phyloP scores from a whole-genome alignment of 2,113 vertebrate genomes.

The Egretta garzetta region DNA sequence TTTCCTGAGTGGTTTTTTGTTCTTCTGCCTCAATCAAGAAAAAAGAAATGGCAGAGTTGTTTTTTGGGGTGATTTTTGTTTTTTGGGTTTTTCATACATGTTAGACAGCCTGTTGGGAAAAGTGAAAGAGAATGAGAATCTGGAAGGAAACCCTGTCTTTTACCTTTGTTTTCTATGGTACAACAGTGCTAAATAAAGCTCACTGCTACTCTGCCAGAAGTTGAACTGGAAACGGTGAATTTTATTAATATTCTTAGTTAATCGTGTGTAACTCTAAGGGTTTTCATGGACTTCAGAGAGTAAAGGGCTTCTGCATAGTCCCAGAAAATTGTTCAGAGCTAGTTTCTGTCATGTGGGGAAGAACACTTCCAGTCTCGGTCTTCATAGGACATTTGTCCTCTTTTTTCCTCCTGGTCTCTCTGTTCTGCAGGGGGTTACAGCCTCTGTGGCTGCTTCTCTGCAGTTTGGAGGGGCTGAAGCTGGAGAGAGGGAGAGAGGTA shows the following conservation, averaged over 20 bases:
- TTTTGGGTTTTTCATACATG: neutral
- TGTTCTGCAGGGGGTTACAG: neutral
- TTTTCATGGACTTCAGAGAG: neutral
- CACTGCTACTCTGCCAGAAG: neutral
- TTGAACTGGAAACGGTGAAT: neutral
- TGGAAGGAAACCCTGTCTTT: neutral
- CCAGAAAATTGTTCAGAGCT: neutral
- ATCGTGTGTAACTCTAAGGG: neutral
- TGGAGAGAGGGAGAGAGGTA: neutral
- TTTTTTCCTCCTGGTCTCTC: neutral
- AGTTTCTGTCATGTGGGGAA: neutral
- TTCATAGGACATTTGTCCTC: neutral
- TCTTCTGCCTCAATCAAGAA: neutral
- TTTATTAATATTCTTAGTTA: neutral
- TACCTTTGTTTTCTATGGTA: neutral
- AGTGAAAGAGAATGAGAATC: neutral
- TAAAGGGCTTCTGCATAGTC: accelerated
- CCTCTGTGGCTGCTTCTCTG: neutral
- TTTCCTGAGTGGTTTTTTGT: neutral
- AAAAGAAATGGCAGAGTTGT: neutral
- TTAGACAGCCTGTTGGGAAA: neutral
- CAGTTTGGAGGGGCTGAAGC: neutral
- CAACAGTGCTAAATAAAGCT: neutral
- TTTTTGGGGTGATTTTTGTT: neutral
- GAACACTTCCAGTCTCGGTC: neutral